A percentile compares a stretch with the other conserved stretches of the same genome.
Evolutionary conservation across 30 jellyfish, hydroid and myxozoan species (phyloP).

Genomic region (Aurelia aurita): DNA sequence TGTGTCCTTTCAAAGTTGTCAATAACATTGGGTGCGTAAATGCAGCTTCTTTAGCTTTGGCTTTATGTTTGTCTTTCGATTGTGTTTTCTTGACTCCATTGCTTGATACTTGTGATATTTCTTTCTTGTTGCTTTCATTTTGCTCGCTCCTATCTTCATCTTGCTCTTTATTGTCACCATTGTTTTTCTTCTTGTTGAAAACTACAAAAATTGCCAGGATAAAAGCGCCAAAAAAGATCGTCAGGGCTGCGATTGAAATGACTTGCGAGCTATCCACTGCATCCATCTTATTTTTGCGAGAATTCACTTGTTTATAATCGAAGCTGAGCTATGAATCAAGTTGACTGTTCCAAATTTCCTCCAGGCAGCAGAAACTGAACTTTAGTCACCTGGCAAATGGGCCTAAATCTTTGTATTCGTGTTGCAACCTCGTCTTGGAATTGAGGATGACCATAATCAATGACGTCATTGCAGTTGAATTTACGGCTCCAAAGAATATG

Average conservation of each 20-base stretch:
- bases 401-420: conserved; percentile 25
- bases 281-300: conserved; percentile 11
- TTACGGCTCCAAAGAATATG: too few relatives aligned
- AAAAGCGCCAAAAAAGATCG: conserved; percentile 62
- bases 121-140: too few relatives aligned
- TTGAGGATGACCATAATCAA: not conserved
- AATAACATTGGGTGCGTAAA: conserved; percentile 71
- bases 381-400: not conserved
- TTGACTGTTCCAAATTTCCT: too few relatives aligned
- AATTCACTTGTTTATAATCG: too few relatives aligned
- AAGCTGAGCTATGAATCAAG: too few relatives aligned
- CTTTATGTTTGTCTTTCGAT: conserved; percentile 32
- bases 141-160: too few relatives aligned
- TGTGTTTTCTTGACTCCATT: not conserved
- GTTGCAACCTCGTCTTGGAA: conserved; percentile 20
- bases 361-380: not conserved
- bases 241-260: conserved; percentile 48
- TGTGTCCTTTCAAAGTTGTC: conserved; percentile 91
- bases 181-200: conserved; percentile 44
- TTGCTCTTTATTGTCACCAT: not conserved
- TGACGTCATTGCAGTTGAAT: too few relatives aligned
- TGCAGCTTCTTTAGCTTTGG: conserved; percentile 42
- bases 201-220: conserved; percentile 51
- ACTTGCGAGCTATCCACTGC: conserved; percentile 46
- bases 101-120: not conserved